Evolutionary conservation across 2,113 vertebrate genomes (phyloP).

Genomic region (Micromys minutus): DNA sequence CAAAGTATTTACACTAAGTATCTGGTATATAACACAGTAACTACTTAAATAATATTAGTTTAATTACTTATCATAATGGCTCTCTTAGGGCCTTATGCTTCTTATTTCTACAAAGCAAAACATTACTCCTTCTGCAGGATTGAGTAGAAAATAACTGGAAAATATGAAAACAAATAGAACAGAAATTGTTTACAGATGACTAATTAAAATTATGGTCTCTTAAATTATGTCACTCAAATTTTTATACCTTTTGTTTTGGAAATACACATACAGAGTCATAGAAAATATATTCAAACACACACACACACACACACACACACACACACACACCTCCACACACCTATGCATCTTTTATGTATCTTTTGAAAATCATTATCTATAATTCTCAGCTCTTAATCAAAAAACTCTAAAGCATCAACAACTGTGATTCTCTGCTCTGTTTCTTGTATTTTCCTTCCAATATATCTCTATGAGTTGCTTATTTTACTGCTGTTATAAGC

Average conservation of each 20-base stretch:
- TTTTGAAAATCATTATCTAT: conserved; percentile 1
- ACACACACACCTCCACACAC: background rate
- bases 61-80: background rate
- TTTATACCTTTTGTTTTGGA: conserved; percentile 9
- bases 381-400: background rate
- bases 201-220: background rate
- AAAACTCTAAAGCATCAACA: background rate
- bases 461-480: background rate
- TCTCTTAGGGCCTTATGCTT: background rate
- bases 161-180: background rate
- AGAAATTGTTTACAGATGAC: background rate
- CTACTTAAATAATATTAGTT: background rate
- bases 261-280: background rate
- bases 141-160: background rate
- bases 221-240: background rate
- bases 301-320: background rate
- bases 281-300: background rate
- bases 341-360: background rate
- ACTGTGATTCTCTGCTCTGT: background rate
- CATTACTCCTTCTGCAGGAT: background rate
- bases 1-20: background rate
- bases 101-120: background rate
- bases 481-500: conserved; percentile 7
- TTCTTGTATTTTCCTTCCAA: background rate
- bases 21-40: background rate